Base-by-base conservation (phyloP, 2,797 vertebrate species). In the Hafferia zeledoni region DNA sequence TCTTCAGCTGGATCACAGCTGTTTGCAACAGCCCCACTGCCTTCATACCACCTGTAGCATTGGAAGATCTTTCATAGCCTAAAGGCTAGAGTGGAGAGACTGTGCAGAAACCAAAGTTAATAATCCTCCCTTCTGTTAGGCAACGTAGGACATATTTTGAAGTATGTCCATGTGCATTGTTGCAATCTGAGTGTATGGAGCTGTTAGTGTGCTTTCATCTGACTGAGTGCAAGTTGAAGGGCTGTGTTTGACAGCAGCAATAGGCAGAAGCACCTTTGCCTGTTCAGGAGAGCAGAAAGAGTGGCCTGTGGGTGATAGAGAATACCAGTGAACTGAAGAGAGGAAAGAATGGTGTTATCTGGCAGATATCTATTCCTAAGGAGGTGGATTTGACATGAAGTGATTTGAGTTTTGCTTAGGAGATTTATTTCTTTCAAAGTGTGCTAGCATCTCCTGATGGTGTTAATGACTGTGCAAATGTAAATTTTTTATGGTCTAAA, bases 101-200 rank as follows among this genome's bases (percentile, higher is more conserved):
- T 16, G 1, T 53, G 65, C 15, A 20, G 71, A 68, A 83, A 30
- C 7, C 24, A 4, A 24, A 8, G 28, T 76, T 22, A 39, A 15
- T 59, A 63, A 4, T 7, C 2, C 5, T 61, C 79, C 39, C 17
- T 71, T 85, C n/a, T 82, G 24, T 37, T 3, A 5, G 35, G n/a
- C 41, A 43, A 3, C 0, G 0, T 15, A 9, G 23, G 30, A 41
- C 0, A 0, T 59, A 22, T 31, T 85, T 68, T 7, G 11, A 49
- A 90, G 56, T 9, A 7, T 24, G 17, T 13, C 30, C 50, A 49
- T 10, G 3, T 75, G 44, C 31, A 43, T 80, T 83, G 19, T 23
- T 68, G 39, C 64, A 68, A 5, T 25, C 59, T 59, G 55, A 28
- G 39, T 35, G n/a, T 35, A 5, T 17, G 25, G 14, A 63, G 43